These are phyloP conservation scores for Arrhopalites spinosus DNA, from an alignment of 2,888 invertebrate genomes.

Conservation along the genomic window DNA sequence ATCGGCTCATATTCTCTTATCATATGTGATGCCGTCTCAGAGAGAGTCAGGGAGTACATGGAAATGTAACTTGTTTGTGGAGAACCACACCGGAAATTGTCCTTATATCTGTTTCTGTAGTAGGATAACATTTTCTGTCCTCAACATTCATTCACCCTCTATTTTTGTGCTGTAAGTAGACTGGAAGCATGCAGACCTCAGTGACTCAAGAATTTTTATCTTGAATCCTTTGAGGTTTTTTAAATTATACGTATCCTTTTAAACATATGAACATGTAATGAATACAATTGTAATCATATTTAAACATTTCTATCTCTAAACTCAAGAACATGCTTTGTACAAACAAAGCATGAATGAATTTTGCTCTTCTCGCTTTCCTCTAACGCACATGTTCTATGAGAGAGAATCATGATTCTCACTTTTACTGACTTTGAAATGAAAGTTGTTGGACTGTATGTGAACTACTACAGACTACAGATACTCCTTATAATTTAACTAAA, in stretches of 20 bases:
- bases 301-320: too few relatives aligned
- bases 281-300: too few relatives aligned
- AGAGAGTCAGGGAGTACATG: too few relatives aligned
- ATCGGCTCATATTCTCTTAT: background rate
- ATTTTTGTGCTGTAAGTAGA: background rate
- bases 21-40: background rate
- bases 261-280: too few relatives aligned
- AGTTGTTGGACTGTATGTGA: too few relatives aligned
- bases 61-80: background rate
- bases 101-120: background rate
- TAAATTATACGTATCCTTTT: background rate
- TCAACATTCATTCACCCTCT: background rate
- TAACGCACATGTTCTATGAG: background rate
- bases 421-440: background rate
- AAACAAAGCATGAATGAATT: background rate
- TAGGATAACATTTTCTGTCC: background rate
- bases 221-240: background rate
- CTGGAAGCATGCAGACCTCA: background rate
- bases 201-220: background rate
- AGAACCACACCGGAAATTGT: background rate
- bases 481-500: background rate
- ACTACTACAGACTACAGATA: too few relatives aligned
- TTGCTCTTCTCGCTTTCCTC: background rate
- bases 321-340: background rate
- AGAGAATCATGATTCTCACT: background rate